Conservation (phyloP, 2,888 invertebrate species). For the Diplolepis rosae region DNA sequence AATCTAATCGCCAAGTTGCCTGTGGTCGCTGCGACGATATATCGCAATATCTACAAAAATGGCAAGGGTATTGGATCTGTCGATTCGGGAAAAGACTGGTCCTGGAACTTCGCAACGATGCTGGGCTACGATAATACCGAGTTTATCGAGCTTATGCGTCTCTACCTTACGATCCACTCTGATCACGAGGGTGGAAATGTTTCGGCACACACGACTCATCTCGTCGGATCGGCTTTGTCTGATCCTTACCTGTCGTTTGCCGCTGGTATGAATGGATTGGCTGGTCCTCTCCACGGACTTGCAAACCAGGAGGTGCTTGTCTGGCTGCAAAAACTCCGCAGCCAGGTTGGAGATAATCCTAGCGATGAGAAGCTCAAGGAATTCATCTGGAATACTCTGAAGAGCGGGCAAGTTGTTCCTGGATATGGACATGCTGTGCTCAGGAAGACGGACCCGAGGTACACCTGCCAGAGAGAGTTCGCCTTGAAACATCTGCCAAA, state of each 20-base stretch:
- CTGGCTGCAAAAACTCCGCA: constrained; percentile 93
- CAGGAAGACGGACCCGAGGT: constrained; percentile 94
- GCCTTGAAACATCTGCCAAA: constrained; percentile 94
- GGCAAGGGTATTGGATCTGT: constrained; percentile 90
- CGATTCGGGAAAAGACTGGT: constrained; percentile 93
- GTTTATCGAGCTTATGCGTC: constrained; percentile 93
- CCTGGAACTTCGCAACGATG: constrained; percentile 93
- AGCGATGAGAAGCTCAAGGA: constrained; percentile 95
- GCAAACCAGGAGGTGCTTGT: constrained; percentile 95
- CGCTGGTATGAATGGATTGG: constrained; percentile 94
- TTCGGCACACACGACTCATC: constrained; percentile 94
- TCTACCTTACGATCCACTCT: constrained; percentile 93
- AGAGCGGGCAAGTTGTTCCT: constrained; percentile 96
- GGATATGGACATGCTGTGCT: constrained; percentile 98
- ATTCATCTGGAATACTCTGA: constrained; percentile 97
- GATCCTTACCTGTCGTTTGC: constrained; percentile 95
- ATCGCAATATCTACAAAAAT: constrained; percentile 86
- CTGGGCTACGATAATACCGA: constrained; percentile 89
- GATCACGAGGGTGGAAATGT: constrained; percentile 98
- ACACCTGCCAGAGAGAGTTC: constrained; percentile 95
- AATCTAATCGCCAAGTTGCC: constrained; percentile 96
- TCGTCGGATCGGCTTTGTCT: constrained; percentile 94
- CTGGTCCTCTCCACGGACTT: constrained; percentile 95
- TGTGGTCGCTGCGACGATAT: constrained; percentile 94
- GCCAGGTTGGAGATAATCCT: constrained; percentile 88